Conservation (phyloP, 2,797 vertebrate genomes). For the Leptatherina wallacei region DNA sequence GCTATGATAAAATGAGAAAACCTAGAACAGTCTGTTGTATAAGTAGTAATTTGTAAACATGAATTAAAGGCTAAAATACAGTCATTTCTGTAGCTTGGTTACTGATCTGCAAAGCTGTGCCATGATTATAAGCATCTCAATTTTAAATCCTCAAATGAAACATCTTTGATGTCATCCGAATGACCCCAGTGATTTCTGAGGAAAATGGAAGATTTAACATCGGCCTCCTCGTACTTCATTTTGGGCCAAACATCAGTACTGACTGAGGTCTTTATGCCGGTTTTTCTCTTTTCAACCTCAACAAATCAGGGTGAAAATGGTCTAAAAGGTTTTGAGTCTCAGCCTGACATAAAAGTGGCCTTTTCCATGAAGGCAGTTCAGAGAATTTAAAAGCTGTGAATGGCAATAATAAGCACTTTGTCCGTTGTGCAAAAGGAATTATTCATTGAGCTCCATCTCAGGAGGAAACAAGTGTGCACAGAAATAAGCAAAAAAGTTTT, state of each 20-base stretch:
- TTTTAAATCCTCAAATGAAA: background rate
- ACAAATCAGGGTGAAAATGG: background rate
- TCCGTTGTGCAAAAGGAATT: background rate
- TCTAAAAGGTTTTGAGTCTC: no score
- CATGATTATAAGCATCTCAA: background rate
- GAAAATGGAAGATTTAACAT: no score
- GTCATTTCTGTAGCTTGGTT: no score
- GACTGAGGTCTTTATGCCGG: background rate
- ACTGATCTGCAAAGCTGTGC: no score
- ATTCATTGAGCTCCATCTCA: background rate
- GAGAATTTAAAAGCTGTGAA: constrained; percentile 4
- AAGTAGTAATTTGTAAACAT: no score
- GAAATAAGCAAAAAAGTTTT: background rate
- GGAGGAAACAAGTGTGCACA: background rate
- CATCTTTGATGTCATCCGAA: background rate
- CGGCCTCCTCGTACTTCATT: background rate
- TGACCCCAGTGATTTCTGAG: no score
- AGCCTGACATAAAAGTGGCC: background rate
- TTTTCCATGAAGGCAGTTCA: background rate
- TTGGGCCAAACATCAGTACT: background rate
- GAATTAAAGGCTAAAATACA: no score
- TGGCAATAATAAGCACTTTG: background rate
- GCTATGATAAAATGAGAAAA: no score
- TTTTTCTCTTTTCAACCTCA: background rate
- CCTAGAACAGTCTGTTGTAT: no score